Conservation (phyloP, 2,113 vertebrate species). For the Boulengeromyrus knoepffleri region DNA sequence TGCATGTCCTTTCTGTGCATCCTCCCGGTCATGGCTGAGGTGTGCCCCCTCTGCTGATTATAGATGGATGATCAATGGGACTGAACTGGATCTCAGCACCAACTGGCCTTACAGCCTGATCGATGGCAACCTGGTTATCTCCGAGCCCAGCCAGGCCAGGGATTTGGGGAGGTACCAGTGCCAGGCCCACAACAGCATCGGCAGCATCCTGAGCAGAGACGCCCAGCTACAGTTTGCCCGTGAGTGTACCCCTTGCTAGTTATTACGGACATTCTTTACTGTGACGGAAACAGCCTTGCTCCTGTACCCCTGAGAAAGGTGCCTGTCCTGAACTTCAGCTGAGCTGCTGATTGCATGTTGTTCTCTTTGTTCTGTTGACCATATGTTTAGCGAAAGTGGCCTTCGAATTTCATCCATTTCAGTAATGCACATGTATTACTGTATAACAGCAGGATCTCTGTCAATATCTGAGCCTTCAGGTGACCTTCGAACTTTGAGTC, state of each 20-base stretch:
- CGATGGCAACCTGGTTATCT: constrained; percentile 82
- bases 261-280: neutral
- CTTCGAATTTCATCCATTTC: neutral
- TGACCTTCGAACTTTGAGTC: neutral
- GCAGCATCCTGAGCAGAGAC: constrained; percentile 79
- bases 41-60: neutral
- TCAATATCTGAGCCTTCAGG: neutral
- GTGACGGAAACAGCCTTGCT: neutral
- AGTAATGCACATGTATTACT: neutral
- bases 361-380: neutral
- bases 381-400: neutral
- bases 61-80: constrained; percentile 89
- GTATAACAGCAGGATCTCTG: neutral
- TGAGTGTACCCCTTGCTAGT: constrained; percentile 61
- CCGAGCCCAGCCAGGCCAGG: constrained; percentile 69
- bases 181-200: constrained; percentile 72
- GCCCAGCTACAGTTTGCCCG: constrained; percentile 87
- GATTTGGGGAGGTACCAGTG: constrained; percentile 88
- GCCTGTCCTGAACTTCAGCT: neutral
- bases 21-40: neutral
- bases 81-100: constrained; percentile 66
- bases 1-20: neutral
- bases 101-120: constrained; percentile 80
- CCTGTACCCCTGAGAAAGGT: neutral
- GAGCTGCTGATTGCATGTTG: neutral